These are phyloP conservation scores for Bufotes viridis DNA, from an alignment of 2,797 vertebrate species.

Conservation along the genomic window DNA sequence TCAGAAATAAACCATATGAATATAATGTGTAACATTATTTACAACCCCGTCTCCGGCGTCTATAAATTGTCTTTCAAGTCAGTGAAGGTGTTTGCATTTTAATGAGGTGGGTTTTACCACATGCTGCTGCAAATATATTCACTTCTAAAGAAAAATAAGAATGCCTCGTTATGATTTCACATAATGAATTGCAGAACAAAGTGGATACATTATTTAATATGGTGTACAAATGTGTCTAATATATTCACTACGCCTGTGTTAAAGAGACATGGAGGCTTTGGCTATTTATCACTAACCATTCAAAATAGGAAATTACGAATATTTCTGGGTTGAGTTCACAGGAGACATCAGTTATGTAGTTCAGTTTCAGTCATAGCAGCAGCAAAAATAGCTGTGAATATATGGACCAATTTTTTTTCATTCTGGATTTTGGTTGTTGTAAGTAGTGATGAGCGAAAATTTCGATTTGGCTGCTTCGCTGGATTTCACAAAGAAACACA, in stretches of 20 bases:
- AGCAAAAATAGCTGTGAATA: not conserved
- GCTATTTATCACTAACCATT: conserved; percentile 14
- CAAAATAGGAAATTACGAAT: conserved; percentile 29
- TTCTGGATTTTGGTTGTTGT: no score
- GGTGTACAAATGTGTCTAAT: conserved; percentile 39
- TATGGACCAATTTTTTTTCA: not conserved
- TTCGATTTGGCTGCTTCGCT: no score
- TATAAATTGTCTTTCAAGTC: conserved; percentile 43
- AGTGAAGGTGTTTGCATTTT: conserved; percentile 54
- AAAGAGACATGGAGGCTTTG: conserved; percentile 6
- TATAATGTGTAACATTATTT: conserved; percentile 25
- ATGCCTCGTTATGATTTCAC: conserved; percentile 47
- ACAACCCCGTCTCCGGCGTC: not conserved
- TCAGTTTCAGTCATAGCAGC: not conserved
- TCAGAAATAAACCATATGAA: not conserved
- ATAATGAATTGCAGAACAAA: conserved; percentile 52
- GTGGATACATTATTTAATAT: conserved; percentile 55
- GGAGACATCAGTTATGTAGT: conserved; percentile 1
- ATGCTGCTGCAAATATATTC: conserved; percentile 54
- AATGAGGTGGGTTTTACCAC: conserved; percentile 50
- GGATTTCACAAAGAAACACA: no score
- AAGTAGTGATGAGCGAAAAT: no score
- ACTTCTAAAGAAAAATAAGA: conserved; percentile 46
- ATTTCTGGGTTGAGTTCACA: conserved; percentile 15
- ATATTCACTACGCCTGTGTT: not conserved